A percentile compares a stretch with the other conserved stretches of the same genome.
phyloP scores from a whole-genome alignment of 2,113 vertebrate species.

The Neodon shergylaensis region DNA sequence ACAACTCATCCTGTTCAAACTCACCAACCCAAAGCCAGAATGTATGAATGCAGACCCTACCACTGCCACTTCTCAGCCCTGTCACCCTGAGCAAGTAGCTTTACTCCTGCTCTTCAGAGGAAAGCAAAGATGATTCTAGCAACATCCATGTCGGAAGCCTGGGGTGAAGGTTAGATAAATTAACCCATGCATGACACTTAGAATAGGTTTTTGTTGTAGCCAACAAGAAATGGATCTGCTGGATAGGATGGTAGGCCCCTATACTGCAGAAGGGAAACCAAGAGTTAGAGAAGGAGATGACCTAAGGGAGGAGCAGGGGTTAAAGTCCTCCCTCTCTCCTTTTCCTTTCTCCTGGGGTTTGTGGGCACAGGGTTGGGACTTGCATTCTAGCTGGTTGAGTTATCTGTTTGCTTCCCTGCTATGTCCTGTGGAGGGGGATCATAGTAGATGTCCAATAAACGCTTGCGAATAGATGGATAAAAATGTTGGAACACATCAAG shows the following conservation, averaged over 20 bases:
- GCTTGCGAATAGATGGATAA: neutral
- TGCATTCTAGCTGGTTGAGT: neutral
- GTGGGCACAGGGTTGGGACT: neutral
- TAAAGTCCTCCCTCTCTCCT: neutral
- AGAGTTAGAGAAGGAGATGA: neutral
- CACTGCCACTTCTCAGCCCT: neutral
- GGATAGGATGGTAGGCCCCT: no score
- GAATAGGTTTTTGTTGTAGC: neutral
- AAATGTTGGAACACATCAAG: neutral
- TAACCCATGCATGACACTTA: neutral
- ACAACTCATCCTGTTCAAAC: neutral
- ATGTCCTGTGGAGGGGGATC: neutral
- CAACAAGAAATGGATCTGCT: neutral
- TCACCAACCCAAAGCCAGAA: neutral
- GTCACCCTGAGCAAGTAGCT: neutral
- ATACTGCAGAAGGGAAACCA: neutral
- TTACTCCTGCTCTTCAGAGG: neutral
- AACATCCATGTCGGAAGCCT: neutral
- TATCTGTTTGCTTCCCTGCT: neutral
- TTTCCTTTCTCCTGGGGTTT: neutral
- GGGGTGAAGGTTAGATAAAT: neutral
- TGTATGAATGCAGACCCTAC: constrained; percentile 43
- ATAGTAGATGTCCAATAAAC: constrained; percentile 42
- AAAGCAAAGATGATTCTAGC: neutral
- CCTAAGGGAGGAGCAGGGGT: neutral